Percentiles rank a stretch among this genome's conserved stretches.
Conservation (phyloP, 2,888 invertebrate genomes). For the Trachelus iudaicus region DNA sequence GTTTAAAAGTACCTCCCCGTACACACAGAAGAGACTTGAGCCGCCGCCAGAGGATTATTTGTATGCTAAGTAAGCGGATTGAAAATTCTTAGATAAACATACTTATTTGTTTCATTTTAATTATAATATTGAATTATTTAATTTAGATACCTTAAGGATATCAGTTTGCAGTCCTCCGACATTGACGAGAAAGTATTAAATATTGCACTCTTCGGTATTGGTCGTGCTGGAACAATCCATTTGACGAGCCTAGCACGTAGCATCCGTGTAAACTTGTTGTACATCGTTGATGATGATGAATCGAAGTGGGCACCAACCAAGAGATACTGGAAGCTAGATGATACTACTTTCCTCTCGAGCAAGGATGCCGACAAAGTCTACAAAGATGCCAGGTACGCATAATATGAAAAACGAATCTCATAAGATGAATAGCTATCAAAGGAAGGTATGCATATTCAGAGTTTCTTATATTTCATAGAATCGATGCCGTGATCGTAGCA, state of each 20-base stretch:
- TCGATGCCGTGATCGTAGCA: conserved; percentile 69
- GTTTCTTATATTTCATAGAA: conserved; percentile 50
- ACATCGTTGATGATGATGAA: conserved; percentile 70
- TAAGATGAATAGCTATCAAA: neutral
- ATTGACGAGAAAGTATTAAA: conserved; percentile 57
- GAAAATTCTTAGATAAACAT: conserved; percentile 3
- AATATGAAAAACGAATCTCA: neutral
- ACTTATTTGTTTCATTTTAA: conserved; percentile 12
- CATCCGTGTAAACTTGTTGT: conserved; percentile 68
- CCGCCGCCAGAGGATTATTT: conserved; percentile 67
- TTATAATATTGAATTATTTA: neutral
- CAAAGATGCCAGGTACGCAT: conserved; percentile 68
- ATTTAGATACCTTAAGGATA: conserved; percentile 59
- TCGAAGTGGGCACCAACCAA: conserved; percentile 66
- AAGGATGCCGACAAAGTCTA: conserved; percentile 67
- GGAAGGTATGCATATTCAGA: neutral
- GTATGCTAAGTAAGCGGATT: conserved; percentile 66
- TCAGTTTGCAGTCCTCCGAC: conserved; percentile 30
- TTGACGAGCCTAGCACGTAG: conserved; percentile 67
- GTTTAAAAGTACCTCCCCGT: conserved; percentile 69
- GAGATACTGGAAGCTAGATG: conserved; percentile 68
- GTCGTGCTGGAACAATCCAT: conserved; percentile 74
- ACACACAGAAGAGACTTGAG: conserved; percentile 49
- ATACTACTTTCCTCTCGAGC: conserved; percentile 67
- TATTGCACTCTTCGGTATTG: conserved; percentile 71